phyloP scores from a whole-genome alignment of 2,113 vertebrate species.

The Murina feae region DNA sequence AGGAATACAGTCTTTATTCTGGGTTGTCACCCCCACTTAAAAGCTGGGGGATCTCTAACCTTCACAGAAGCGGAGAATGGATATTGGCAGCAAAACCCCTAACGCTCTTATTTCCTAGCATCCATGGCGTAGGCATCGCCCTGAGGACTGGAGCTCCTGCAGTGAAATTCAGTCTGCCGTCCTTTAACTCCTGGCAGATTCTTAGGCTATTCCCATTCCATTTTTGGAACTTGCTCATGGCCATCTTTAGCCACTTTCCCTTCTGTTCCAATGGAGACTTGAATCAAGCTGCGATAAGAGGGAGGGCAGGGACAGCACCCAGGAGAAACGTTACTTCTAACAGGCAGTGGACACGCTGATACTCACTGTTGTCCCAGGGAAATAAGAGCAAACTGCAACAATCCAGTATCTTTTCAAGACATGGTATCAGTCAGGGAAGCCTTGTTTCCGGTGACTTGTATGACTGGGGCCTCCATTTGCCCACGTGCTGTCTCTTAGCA shows the following conservation, averaged over 20 bases:
- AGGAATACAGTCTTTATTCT: neutral
- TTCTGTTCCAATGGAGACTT: neutral
- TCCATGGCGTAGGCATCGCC: neutral
- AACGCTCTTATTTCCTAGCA: neutral
- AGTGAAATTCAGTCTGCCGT: neutral
- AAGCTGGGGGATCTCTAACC: neutral
- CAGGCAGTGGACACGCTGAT: neutral
- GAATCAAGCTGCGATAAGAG: neutral
- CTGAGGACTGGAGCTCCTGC: neutral
- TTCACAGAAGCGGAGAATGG: neutral
- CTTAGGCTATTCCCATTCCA: neutral
- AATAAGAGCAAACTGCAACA: neutral
- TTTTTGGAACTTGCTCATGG: neutral
- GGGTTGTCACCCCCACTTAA: neutral
- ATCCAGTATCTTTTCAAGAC: neutral
- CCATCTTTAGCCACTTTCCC: neutral
- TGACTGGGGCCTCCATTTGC: neutral
- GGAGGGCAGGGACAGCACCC: neutral
- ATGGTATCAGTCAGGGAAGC: neutral
- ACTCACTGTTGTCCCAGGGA: neutral
- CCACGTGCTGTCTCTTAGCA: neutral
- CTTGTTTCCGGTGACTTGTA: neutral
- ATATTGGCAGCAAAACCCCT: rapidly evolving
- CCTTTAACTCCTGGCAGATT: neutral
- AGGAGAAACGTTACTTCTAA: neutral